Evolutionary conservation across 2,113 vertebrate genomes (phyloP).

Genomic region (Anthoscopus minutus): DNA sequence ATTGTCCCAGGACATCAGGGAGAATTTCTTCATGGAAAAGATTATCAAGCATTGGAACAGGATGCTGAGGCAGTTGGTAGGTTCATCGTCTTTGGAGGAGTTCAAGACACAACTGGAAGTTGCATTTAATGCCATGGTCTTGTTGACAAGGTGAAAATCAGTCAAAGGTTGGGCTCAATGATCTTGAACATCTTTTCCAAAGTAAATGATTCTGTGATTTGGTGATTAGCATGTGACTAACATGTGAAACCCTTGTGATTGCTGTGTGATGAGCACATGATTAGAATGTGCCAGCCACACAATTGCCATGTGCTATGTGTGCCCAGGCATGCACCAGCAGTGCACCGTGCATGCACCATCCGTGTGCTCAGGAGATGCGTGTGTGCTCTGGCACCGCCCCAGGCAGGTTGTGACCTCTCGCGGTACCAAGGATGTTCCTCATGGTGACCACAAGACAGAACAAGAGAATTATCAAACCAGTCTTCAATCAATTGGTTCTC

Average conservation of each 20-base stretch:
- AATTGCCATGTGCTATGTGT: background rate
- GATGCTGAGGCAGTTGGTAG: background rate
- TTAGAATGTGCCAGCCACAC: rapidly evolving
- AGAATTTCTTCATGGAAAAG: background rate
- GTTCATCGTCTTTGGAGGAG: background rate
- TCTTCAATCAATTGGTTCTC: background rate
- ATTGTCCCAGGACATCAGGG: background rate
- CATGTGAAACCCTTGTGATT: background rate
- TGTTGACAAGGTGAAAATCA: background rate
- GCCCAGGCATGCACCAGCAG: too few relatives aligned
- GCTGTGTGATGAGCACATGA: background rate
- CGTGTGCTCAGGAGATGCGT: rapidly evolving
- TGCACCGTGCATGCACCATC: background rate
- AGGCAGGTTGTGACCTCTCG: rapidly evolving
- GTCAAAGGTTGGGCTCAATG: background rate
- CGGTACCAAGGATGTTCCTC: background rate
- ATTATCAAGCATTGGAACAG: background rate
- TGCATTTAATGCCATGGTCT: background rate
- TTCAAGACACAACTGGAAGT: background rate
- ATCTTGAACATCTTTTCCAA: background rate
- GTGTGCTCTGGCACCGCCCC: rapidly evolving
- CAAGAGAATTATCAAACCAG: background rate
- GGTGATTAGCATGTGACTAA: background rate
- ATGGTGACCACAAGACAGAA: background rate
- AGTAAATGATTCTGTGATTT: background rate